Evolutionary conservation across 2,888 invertebrate genomes (phyloP), one percentile per base, ranked within the genome.

Genomic region (Emmelina monodactyla): DNA sequence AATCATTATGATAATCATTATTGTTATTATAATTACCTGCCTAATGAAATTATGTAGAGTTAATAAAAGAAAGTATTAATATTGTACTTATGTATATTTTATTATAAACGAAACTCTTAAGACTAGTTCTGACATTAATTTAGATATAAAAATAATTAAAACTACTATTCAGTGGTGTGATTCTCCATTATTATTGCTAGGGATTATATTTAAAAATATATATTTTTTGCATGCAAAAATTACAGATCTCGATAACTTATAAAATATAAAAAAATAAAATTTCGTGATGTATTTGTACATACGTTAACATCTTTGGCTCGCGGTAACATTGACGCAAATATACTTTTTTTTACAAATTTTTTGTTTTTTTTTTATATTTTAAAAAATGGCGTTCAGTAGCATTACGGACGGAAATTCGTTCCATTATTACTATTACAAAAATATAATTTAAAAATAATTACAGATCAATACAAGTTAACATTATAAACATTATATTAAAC

Each of bases 21-120:
- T n/a, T n/a, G n/a, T n/a, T n/a, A n/a, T n/a, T n/a, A n/a, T n/a
- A n/a, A n/a, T n/a, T n/a, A n/a, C n/a, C n/a, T n/a, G n/a, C n/a
- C n/a, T n/a, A n/a, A n/a, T n/a, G n/a, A 19, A 19, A 19, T 19
- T 19, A 19, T 19, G 5, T 5, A 19, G 9, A 19, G 9, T 6
- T 6, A 19, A 30, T 29, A 15, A 36, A 35, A 38, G 33, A 41
- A 47, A 45, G 40, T 34, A 39, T 41, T 43, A 46, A 19, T n/a
- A n/a, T n/a, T n/a, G n/a, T n/a, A 25, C 6, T 4, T 25, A 25
- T n/a, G 9, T 10, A 45, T 47, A 53, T 54, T 59, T 64, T 61
- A 64, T 57, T 63, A 62, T 46, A 59, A 72, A 71, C 64, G 62
- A 58, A 68, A 69, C 65, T 3, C 73, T 75, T 73, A 72, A 63